phyloP scores from a whole-genome alignment of 2,113 vertebrate genomes.

The Chelonoidis abingdonii region DNA sequence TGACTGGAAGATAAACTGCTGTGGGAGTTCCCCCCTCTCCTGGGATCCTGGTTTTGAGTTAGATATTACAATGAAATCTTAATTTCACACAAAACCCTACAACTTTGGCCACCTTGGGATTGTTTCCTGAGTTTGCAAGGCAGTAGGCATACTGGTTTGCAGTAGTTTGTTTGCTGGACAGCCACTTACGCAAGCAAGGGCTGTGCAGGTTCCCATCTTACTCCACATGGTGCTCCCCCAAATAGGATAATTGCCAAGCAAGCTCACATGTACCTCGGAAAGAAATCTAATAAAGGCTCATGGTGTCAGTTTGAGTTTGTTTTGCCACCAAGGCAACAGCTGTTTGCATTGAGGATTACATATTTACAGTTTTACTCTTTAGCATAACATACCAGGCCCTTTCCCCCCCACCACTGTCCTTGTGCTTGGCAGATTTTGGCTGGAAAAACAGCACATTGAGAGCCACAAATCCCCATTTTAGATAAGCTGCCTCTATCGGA shows the following conservation, averaged over 20 bases:
- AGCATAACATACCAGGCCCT: background rate
- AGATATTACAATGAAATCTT: background rate
- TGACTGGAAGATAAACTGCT: background rate
- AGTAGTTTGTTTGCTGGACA: background rate
- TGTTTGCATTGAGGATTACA: background rate
- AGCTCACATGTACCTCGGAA: constrained; percentile 14
- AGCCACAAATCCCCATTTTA: background rate
- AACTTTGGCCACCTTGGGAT: background rate
- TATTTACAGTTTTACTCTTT: background rate
- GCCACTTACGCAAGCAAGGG: background rate
- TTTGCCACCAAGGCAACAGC: constrained; percentile 23
- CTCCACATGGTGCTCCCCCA: accelerated
- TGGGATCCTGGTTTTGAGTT: background rate
- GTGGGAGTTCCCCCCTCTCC: background rate
- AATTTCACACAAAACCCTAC: background rate
- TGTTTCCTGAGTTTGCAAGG: background rate
- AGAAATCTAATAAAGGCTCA: background rate
- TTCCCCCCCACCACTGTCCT: background rate
- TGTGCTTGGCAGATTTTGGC: background rate
- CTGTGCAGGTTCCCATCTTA: background rate
- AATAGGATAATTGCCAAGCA: constrained; percentile 16
- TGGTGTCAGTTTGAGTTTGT: constrained; percentile 9
- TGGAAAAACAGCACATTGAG: background rate
- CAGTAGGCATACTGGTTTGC: background rate
- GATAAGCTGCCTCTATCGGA: background rate